Percentiles rank a stretch among this genome's conserved stretches.
phyloP scores from a whole-genome alignment of 2,888 invertebrate species.

The Lobophora halterata region DNA sequence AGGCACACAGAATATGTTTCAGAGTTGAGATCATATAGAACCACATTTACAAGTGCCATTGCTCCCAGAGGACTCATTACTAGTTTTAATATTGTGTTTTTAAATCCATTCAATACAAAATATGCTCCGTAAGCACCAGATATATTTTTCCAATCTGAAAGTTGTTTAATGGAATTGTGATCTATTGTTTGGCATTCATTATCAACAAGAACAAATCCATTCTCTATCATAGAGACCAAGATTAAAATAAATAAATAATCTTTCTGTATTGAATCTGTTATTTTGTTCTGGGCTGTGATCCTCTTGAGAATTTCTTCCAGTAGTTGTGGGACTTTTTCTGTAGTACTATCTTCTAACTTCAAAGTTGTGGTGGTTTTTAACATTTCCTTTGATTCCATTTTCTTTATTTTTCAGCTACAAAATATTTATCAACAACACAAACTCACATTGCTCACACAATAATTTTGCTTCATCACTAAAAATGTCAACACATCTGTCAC shows the following conservation, averaged over 20 bases:
- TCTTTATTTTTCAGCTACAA: conserved; percentile 3
- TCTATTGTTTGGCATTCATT: conserved; percentile 38
- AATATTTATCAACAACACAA: conserved; percentile 6
- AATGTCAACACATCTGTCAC: conserved; percentile 10
- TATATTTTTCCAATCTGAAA: conserved; percentile 48
- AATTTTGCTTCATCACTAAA: conserved; percentile 16
- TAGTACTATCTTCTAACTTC: conserved; percentile 65
- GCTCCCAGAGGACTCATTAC: conserved; percentile 60
- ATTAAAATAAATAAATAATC: conserved; percentile 62
- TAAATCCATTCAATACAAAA: conserved; percentile 53
- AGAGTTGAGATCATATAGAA: conserved; percentile 49
- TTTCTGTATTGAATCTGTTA: conserved; percentile 52
- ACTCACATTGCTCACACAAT: conserved; percentile 1
- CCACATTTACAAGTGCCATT: conserved; percentile 56
- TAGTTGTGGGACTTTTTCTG: conserved; percentile 48
- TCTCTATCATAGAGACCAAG: conserved; percentile 61
- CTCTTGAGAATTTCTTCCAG: conserved; percentile 49
- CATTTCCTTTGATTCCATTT: conserved; percentile 11
- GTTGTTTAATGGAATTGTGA: conserved; percentile 35
- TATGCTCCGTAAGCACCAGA: conserved; percentile 51
- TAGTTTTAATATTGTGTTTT: conserved; percentile 49
- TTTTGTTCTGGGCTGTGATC: conserved; percentile 40
- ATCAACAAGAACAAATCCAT: conserved; percentile 54
- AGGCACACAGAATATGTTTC: conserved; percentile 69
- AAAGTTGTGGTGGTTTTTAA: conserved; percentile 31